Percentiles rank a stretch among this genome's conserved stretches.
Conservation (phyloP, 2,797 vertebrate genomes). For the Gobio occitaniae region DNA sequence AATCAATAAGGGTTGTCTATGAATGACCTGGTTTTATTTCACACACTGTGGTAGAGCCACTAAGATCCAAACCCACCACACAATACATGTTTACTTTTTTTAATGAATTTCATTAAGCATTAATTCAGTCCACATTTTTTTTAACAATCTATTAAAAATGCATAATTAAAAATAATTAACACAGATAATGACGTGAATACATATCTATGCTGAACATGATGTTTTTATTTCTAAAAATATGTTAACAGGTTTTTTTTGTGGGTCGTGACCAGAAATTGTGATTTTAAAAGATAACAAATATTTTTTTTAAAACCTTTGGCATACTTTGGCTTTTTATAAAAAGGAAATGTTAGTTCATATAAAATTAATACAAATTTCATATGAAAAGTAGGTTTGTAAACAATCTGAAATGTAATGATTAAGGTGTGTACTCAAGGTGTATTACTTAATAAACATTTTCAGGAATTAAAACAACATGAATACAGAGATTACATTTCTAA, state of each 20-base stretch:
- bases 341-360: not conserved
- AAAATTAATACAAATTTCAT: not conserved
- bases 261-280: not conserved
- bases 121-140: not conserved
- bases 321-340: not conserved
- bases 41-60: constrained; percentile 63
- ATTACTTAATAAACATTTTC: not conserved
- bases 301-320: not conserved
- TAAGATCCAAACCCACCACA: constrained; percentile 49
- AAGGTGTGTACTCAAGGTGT: not conserved
- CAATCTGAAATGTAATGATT: not conserved
- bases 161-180: not conserved
- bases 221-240: not conserved
- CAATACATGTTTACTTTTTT: constrained; percentile 32
- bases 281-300: not conserved
- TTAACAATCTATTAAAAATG: not conserved
- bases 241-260: too few species aligned
- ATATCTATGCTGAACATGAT: not conserved
- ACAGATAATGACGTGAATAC: not conserved
- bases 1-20: constrained; percentile 69
- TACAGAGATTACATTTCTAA: too few species aligned
- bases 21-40: constrained; percentile 66
- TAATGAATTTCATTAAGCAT: not conserved
- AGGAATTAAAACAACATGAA: not conserved
- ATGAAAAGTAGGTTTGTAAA: not conserved